Evolutionary conservation across 2,113 vertebrate genomes (phyloP).

Genomic region (Phainopepla nitens): DNA sequence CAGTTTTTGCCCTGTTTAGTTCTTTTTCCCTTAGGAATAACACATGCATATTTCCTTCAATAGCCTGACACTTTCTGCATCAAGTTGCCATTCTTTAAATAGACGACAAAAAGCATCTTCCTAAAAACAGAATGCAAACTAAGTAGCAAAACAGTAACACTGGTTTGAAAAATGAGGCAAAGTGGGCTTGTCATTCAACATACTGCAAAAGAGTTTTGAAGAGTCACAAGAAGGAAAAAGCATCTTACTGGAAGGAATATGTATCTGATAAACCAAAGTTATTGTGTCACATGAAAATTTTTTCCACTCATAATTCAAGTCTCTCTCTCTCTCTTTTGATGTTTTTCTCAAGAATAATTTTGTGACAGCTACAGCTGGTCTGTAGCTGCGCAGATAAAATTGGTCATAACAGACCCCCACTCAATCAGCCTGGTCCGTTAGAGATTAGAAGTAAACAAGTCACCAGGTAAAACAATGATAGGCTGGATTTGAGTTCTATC

Average conservation of each 20-base stretch:
- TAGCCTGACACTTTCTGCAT: neutral
- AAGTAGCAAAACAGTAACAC: neutral
- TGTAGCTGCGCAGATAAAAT: too few species aligned
- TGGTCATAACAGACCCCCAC: too few species aligned
- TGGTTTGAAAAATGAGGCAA: conserved; percentile 6
- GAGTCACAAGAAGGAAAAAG: neutral
- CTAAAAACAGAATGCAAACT: neutral
- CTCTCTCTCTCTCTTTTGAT: neutral
- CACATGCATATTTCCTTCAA: neutral
- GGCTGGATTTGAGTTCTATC: too few species aligned
- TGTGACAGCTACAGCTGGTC: too few species aligned
- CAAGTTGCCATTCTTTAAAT: neutral
- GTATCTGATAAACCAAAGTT: neutral
- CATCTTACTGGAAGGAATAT: neutral
- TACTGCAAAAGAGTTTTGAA: neutral
- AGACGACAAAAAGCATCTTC: neutral
- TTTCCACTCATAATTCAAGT: neutral
- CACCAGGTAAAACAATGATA: too few species aligned
- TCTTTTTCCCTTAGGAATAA: neutral
- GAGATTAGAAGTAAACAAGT: too few species aligned
- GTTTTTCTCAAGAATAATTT: neutral
- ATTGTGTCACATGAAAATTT: neutral
- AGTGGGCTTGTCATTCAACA: neutral
- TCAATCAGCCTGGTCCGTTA: too few species aligned
- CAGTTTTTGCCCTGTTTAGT: neutral